Percentiles rank a stretch among this genome's conserved stretches.
Conservation (phyloP, 2,888 invertebrate species). For the Dioctria linearis region DNA sequence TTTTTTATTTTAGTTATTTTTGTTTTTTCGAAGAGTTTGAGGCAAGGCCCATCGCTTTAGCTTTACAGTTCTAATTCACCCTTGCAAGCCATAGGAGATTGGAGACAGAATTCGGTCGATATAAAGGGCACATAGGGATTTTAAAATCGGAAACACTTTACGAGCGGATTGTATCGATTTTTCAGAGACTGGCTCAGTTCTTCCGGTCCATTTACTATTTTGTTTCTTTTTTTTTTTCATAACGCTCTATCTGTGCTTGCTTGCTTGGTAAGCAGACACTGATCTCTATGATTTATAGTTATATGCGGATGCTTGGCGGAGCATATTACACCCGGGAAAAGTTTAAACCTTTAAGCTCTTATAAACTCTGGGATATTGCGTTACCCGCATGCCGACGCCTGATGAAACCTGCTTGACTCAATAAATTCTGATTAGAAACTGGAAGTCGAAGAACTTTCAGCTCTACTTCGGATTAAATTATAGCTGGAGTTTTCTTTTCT, state of each 20-base stretch:
- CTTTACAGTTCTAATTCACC: no score
- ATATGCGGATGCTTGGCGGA: not conserved
- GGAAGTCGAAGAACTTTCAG: not conserved
- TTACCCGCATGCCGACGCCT: not conserved
- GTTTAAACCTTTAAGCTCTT: constrained; percentile 15
- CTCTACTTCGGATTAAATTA: no score
- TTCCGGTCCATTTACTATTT: not conserved
- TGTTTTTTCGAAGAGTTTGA: no score
- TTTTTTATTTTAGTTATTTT: no score
- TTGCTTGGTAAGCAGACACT: constrained; percentile 5
- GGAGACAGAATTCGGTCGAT: no score
- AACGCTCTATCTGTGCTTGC: not conserved
- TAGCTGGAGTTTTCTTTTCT: no score
- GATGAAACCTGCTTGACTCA: not conserved
- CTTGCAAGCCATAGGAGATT: no score
- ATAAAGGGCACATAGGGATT: not conserved
- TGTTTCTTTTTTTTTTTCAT: constrained; percentile 3
- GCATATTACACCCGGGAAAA: not conserved
- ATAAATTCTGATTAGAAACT: not conserved
- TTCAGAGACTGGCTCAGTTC: not conserved
- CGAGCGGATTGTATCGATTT: constrained; percentile 4
- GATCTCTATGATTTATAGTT: constrained; percentile 16
- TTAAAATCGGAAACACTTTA: not conserved
- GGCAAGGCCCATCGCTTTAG: no score
- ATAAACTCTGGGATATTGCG: not conserved